Base-by-base conservation (phyloP, 2,888 invertebrate species). In the Aleiodes testaceus region DNA sequence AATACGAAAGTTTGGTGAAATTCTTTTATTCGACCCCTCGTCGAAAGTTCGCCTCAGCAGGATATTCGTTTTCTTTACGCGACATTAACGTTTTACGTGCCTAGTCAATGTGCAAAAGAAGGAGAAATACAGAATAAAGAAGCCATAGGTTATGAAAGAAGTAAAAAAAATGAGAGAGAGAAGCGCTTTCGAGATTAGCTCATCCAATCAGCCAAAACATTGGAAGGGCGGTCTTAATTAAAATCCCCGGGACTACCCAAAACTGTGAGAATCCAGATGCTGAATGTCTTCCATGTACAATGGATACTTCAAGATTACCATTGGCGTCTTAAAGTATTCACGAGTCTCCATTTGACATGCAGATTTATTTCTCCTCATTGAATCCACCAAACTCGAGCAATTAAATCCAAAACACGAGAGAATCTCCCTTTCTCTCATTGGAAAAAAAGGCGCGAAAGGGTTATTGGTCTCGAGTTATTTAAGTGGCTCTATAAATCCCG, bases 201-300 rank as follows among this genome's bases (percentile, higher is more conserved):
- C 81, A 75, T 80, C 84, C 85, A 86, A 87, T 87, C 86, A 82
- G 79, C 82, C 82, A 82, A 81, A 85, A 87, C 86, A 86, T 79
- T 84, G 85, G 83, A 87, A 84, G 83, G 87, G 87, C 86, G 86
- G 87, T 80, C 83, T 87, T 87, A 86, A 87, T 87, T 87, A 87
- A 87, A 87, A 86, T 85, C 85, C 84, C 83, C 80, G 81, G 68
- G 14, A 36, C 26, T 49, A 79, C 75, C 79, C 36, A 77, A 77
- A 77, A 78, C 78, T 77, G 36, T 36, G 76, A 61, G 70, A 66
- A 52, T 63, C 44, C 61, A 71, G 53, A 71, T 70, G 53, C 65
- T 65, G 47, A 7, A 16, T 26, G 71, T 66, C 66, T 59, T 50
- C 2, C 2, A 66, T 61, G 42, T 52, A 61, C 66, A 66, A 47